These are phyloP conservation scores for Diarsia dahlii DNA, from an alignment of 2,888 invertebrate species.

Conservation along the genomic window DNA sequence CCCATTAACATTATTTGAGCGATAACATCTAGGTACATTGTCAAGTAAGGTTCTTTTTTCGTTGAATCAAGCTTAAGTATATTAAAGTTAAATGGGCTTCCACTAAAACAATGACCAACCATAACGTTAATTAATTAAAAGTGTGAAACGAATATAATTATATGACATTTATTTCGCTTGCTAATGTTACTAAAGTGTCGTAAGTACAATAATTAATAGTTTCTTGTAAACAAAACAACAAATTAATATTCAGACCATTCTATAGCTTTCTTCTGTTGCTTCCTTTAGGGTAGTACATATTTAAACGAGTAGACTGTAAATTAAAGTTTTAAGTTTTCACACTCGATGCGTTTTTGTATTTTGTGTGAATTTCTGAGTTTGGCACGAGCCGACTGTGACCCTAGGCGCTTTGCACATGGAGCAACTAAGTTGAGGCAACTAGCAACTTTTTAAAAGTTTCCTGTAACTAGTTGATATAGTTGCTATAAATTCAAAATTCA, in stretches of 20 bases:
- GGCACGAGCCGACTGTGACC: no score
- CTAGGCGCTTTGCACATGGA: no score
- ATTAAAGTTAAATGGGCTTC: background rate
- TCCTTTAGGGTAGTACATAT: background rate
- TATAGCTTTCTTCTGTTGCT: background rate
- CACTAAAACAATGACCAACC: background rate
- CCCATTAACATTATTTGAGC: constrained; percentile 6
- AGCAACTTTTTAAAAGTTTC: no score
- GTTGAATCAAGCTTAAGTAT: background rate
- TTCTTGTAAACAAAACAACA: background rate
- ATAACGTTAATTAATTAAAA: background rate
- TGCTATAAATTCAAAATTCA: no score
- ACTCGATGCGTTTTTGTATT: no score
- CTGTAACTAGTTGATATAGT: no score
- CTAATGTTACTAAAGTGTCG: background rate
- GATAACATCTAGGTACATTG: constrained; percentile 13
- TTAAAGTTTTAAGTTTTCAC: no score
- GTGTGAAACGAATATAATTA: no score
- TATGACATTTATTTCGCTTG: background rate
- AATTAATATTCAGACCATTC: background rate
- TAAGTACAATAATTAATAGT: background rate
- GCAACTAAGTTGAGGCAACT: no score
- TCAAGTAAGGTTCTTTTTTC: background rate
- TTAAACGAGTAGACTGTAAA: no score
- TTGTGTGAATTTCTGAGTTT: no score